Evolutionary conservation across 2,888 invertebrate species (phyloP).

Genomic region (Orchesella flavescens): DNA sequence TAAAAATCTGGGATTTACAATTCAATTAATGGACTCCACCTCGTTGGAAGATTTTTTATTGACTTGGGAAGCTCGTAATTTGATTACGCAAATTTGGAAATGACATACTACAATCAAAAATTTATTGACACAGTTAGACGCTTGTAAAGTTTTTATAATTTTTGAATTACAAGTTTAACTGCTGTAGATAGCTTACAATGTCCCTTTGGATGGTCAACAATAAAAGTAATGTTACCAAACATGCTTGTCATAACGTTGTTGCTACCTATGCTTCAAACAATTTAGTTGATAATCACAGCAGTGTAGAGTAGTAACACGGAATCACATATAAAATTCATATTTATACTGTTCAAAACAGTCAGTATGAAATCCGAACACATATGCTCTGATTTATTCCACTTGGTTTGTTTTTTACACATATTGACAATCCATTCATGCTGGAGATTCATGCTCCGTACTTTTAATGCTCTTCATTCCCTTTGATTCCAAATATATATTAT

Average conservation of each 20-base stretch:
- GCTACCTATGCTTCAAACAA: no score
- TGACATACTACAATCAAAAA: background rate
- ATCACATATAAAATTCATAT: no score
- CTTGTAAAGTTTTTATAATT: no score
- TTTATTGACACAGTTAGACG: background rate
- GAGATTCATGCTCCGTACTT: constrained; percentile 6
- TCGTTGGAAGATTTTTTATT: background rate
- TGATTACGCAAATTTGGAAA: background rate
- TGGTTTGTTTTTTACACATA: constrained; percentile 56
- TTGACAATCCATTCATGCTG: constrained; percentile 18
- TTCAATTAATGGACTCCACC: constrained; percentile 25
- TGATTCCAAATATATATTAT: constrained; percentile 7
- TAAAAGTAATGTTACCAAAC: no score
- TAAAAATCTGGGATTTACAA: constrained; percentile 33
- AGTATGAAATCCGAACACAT: constrained; percentile 18
- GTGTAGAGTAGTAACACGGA: no score
- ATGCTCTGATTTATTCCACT: constrained; percentile 62
- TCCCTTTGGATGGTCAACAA: no score
- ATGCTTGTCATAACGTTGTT: no score
- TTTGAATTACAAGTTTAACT: no score
- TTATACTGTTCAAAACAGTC: background rate
- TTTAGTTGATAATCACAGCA: no score
- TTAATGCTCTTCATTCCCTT: background rate
- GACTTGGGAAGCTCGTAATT: background rate
- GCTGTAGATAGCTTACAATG: no score